Base-by-base conservation (phyloP, 2,888 invertebrate species). In the Drosophila anomelani region DNA sequence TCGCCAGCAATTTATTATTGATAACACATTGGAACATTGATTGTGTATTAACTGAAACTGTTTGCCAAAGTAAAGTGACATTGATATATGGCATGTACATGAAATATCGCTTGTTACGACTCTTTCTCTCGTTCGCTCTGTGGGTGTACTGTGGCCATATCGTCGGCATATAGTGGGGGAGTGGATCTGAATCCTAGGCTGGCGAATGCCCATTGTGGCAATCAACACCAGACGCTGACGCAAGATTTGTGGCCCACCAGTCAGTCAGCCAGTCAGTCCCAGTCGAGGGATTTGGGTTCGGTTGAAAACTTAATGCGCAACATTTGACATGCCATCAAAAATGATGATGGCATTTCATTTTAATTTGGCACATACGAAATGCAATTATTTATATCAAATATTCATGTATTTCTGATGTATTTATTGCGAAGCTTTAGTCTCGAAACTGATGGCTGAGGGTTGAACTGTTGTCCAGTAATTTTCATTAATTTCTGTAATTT, bases 11-110 rank as follows among this genome's bases (percentile, higher is more conserved):
- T 86, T 86, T 86, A 86, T 86, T 88, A 86, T 86, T 86, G 86
- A 86, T 88, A 86, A 89, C 86, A 88, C 89, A 86, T 89, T 89
- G 89, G 86, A 82, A 88, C 86, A 86, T 89, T 86, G 86, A 86
- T 86, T 86, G 86, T 86, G 89, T 87, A 86, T 86, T 86, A 86
- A 89, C 89, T 85, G 86, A 86, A 86, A 89, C 86, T 85, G 85
- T 89, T 89, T 89, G 88, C 88, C 89, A 89, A 85, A 85, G 88
- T 89, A 87, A 85, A 85, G 82, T 85, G 85, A 89, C 85, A 87
- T 87, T 85, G 85, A 85, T 85, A 87, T 89, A 85, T 85, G 76
- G 89, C 82, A 85, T 80, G 85, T 81, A 80, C 89, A 85, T 85
- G 89, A 85, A 89, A 85, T 85, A 85, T 85, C 76, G 85, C 88